phyloP scores from a whole-genome alignment of 2,888 invertebrate genomes.

The Silvanus unidentatus region DNA sequence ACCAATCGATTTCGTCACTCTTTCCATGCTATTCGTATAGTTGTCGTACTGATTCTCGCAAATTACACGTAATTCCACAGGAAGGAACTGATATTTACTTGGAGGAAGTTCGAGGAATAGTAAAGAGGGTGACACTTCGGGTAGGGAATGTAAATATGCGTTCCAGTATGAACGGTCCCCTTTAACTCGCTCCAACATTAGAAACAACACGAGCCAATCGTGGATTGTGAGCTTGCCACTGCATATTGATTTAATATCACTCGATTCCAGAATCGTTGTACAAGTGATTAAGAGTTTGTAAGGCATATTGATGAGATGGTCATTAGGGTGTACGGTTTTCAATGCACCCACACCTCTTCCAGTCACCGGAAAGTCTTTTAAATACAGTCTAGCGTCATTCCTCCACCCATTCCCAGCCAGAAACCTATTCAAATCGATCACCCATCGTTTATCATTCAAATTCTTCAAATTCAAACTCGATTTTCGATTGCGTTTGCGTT shows the following conservation, averaged over 20 bases:
- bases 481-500: constrained; percentile 7
- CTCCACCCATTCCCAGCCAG: constrained; percentile 51
- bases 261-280: constrained; percentile 16
- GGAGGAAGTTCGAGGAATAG: constrained; percentile 32
- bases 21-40: constrained; percentile 44
- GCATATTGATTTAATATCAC: constrained; percentile 13
- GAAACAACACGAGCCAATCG: constrained; percentile 66
- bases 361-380: constrained; percentile 58
- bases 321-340: constrained; percentile 50
- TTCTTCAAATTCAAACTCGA: constrained; percentile 9
- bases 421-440: constrained; percentile 52
- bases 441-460: constrained; percentile 39
- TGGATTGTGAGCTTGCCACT: constrained; percentile 55
- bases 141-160: constrained; percentile 65
- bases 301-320: constrained; percentile 58
- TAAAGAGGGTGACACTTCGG: constrained; percentile 55
- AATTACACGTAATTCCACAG: constrained; percentile 52
- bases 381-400: constrained; percentile 52
- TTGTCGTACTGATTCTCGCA: constrained; percentile 50
- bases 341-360: constrained; percentile 71
- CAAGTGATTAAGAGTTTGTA: constrained; percentile 52
- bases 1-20: constrained; percentile 46
- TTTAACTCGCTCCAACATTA: constrained; percentile 62
- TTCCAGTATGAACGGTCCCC: constrained; percentile 53
- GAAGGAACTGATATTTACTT: constrained; percentile 53